Evolutionary conservation across 2,888 invertebrate species (phyloP).

Genomic region (Portevinia maculata): DNA sequence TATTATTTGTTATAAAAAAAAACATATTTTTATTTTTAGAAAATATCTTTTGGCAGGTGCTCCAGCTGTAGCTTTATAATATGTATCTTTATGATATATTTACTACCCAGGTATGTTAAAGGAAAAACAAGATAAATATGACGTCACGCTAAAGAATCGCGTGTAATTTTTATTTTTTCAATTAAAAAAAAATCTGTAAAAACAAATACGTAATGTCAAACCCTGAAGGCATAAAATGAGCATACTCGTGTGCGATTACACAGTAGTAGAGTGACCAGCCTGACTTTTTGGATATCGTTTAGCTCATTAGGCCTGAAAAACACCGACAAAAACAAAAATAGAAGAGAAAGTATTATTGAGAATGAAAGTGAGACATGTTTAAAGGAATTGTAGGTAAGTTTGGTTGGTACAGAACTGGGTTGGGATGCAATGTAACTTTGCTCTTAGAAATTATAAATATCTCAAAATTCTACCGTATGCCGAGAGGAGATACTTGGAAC

Average conservation of each 20-base stretch:
- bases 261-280: too few relatives aligned
- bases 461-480: constrained; percentile 39
- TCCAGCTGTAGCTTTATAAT: constrained; percentile 50
- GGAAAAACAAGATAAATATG: not conserved
- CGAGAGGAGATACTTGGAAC: constrained; percentile 26
- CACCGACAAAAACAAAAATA: constrained; percentile 4
- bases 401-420: not conserved
- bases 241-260: constrained; percentile 2
- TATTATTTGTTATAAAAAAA: constrained; percentile 36
- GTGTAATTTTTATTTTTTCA: not conserved
- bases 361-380: constrained; percentile 51
- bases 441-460: constrained; percentile 48
- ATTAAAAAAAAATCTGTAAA: not conserved
- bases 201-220: constrained; percentile 6
- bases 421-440: constrained; percentile 21
- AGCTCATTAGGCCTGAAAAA: constrained; percentile 67
- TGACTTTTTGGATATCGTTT: constrained; percentile 61
- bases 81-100: constrained; percentile 46
- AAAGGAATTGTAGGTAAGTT: constrained; percentile 12
- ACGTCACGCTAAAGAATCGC: not conserved
- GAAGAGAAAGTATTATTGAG: constrained; percentile 26
- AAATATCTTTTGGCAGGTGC: constrained; percentile 71
- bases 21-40: constrained; percentile 57
- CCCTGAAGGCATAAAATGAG: not conserved
- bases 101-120: not conserved